These are phyloP conservation scores for Perca schrenkii DNA, from an alignment of 2,113 vertebrate genomes.

Conservation along the genomic window DNA sequence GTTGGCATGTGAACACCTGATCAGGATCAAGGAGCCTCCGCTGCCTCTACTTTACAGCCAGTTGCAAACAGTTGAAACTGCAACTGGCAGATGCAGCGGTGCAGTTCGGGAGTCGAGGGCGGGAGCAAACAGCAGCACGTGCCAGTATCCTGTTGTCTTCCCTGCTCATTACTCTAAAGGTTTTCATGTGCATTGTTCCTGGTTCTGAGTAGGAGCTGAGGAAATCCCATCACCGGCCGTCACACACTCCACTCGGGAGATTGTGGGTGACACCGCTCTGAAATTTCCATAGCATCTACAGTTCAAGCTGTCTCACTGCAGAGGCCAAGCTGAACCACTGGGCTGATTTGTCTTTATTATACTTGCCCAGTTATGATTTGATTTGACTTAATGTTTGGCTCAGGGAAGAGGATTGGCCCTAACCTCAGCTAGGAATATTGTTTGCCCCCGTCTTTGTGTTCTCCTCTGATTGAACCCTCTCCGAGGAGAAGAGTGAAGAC, in stretches of 20 bases:
- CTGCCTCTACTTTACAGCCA: slow-evolving; percentile 52
- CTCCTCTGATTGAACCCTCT: slow-evolving; percentile 62
- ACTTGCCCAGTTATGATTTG: slow-evolving; percentile 73
- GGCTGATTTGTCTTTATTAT: slow-evolving; percentile 61
- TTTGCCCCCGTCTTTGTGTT: slow-evolving; percentile 52
- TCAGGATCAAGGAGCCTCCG: slow-evolving; percentile 65
- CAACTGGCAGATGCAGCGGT: slow-evolving; percentile 33
- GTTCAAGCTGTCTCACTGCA: slow-evolving; percentile 62
- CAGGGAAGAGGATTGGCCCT: slow-evolving; percentile 77
- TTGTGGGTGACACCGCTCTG: slow-evolving; percentile 55
- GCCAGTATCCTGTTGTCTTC: slow-evolving; percentile 48
- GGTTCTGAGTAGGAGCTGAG: slow-evolving; percentile 62
- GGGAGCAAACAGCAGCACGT: slow-evolving; percentile 42
- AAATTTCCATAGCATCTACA: slow-evolving; percentile 60
- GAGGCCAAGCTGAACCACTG: slow-evolving; percentile 66
- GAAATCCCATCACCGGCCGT: slow-evolving; percentile 52
- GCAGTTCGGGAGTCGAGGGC: slow-evolving; percentile 31
- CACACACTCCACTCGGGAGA: slow-evolving; percentile 69
- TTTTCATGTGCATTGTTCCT: slow-evolving; percentile 49
- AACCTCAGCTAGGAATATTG: slow-evolving; percentile 76
- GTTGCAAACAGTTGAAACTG: slow-evolving; percentile 38
- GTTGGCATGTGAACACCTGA: slow-evolving; percentile 58
- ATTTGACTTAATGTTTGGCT: slow-evolving; percentile 70
- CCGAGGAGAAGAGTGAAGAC: slow-evolving; percentile 61
- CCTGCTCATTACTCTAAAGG: slow-evolving; percentile 29